Percentiles rank a stretch among this genome's conserved stretches.
These are phyloP conservation scores for Sisor rabdophorus DNA, from an alignment of 2,113 vertebrate species.

Conservation along the genomic window DNA sequence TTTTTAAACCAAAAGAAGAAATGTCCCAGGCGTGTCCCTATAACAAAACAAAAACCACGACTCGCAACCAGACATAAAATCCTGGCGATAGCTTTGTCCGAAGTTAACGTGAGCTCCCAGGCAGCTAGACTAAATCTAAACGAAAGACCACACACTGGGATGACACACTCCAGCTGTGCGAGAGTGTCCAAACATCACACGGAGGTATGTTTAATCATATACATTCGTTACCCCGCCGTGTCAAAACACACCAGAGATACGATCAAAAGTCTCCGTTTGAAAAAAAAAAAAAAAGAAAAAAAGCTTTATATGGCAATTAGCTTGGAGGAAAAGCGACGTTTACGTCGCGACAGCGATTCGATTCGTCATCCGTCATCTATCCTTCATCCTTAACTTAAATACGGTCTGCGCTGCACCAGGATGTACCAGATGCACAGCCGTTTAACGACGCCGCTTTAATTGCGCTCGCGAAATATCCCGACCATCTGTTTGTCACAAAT, in stretches of 20 bases:
- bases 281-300: background rate
- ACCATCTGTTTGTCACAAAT: constrained; percentile 22
- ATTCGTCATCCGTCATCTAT: background rate
- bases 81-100: constrained; percentile 26
- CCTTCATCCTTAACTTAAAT: too few relatives aligned
- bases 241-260: constrained; percentile 12
- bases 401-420: background rate
- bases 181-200: constrained; percentile 21
- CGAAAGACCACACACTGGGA: constrained; percentile 36
- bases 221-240: constrained; percentile 25
- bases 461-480: background rate
- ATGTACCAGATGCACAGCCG: constrained; percentile 1
- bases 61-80: constrained; percentile 15
- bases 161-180: constrained; percentile 36
- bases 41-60: constrained; percentile 1
- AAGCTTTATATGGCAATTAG: constrained; percentile 6
- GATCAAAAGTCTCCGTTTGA: background rate
- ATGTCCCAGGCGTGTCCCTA: background rate
- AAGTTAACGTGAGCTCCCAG: constrained; percentile 27
- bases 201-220: constrained; percentile 22
- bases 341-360: background rate
- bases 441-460: constrained; percentile 9
- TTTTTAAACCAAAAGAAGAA: constrained; percentile 4
- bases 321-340: background rate
- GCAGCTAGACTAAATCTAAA: constrained; percentile 30